Conservation (phyloP, 2,797 vertebrate genomes). For the Philypnodon macrostomus region DNA sequence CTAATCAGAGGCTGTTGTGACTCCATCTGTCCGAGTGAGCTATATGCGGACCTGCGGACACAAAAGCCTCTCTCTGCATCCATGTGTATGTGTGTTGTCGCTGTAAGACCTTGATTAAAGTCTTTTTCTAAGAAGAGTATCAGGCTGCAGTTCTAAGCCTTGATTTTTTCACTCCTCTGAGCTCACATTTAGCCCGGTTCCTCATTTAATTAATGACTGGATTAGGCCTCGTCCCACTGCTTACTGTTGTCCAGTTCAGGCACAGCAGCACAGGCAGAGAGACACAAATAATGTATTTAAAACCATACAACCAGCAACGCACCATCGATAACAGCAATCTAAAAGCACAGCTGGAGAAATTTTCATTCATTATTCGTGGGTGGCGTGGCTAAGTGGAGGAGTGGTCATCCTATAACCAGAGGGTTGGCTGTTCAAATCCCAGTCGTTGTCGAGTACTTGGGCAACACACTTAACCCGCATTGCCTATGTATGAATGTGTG, state of each 20-base stretch:
- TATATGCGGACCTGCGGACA: constrained; percentile 8
- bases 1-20: constrained; percentile 58
- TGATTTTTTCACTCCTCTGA: constrained; percentile 43
- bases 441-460: too few species aligned
- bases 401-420: too few species aligned
- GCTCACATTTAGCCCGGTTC: constrained; percentile 25
- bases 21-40: constrained; percentile 50
- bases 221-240: constrained; percentile 51
- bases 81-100: constrained; percentile 5
- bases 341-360: too few species aligned
- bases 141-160: constrained; percentile 50
- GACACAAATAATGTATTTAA: constrained; percentile 12
- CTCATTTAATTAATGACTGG: constrained; percentile 66
- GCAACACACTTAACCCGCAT: too few species aligned
- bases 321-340: too few species aligned
- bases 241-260: constrained; percentile 30
- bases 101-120: constrained; percentile 65
- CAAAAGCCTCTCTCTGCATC: constrained; percentile 24
- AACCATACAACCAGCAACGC: constrained; percentile 1
- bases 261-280: constrained; percentile 11
- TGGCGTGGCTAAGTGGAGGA: too few species aligned
- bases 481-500: too few species aligned
- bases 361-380: too few species aligned
- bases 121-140: constrained; percentile 55
- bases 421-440: too few species aligned